Percentiles rank a stretch among this genome's conserved stretches.
These are phyloP conservation scores for Phortica magna DNA, from an alignment of 2,888 invertebrate genomes.

Conservation along the genomic window DNA sequence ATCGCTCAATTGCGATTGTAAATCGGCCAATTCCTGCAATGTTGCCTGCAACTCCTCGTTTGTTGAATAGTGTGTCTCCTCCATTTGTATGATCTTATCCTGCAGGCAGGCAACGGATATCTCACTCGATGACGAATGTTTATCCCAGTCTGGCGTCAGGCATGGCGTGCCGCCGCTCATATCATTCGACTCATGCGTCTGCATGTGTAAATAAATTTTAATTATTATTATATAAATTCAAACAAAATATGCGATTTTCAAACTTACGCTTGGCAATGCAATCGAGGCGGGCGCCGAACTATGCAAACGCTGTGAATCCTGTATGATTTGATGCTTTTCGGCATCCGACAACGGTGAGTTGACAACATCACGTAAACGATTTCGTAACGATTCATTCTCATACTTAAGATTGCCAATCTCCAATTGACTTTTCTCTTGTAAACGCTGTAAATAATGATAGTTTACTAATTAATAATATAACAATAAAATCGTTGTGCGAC, in stretches of 20 bases:
- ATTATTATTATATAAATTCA: too few species aligned
- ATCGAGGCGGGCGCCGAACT: conserved; percentile 88
- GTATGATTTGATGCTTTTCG: conserved; percentile 88
- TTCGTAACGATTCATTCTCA: conserved; percentile 87
- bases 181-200: conserved; percentile 62
- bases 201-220: conserved; percentile 24
- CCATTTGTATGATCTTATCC: conserved; percentile 88
- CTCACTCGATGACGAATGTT: conserved; percentile 93
- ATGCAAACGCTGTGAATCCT: conserved; percentile 85
- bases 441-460: conserved; percentile 69
- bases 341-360: conserved; percentile 90
- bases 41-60: conserved; percentile 96
- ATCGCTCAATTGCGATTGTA: conserved; percentile 91
- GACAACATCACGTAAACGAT: conserved; percentile 87
- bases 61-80: conserved; percentile 83
- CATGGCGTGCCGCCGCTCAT: conserved; percentile 82
- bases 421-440: conserved; percentile 76
- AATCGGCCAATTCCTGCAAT: conserved; percentile 92
- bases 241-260: too few species aligned
- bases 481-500: too few species aligned
- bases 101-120: conserved; percentile 95
- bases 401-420: conserved; percentile 82
- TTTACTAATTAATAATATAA: neutral
- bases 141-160: conserved; percentile 93
- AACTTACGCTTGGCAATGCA: conserved; percentile 79